These are phyloP conservation scores for Cryptus armator DNA, from an alignment of 2,888 invertebrate genomes.

Conservation along the genomic window DNA sequence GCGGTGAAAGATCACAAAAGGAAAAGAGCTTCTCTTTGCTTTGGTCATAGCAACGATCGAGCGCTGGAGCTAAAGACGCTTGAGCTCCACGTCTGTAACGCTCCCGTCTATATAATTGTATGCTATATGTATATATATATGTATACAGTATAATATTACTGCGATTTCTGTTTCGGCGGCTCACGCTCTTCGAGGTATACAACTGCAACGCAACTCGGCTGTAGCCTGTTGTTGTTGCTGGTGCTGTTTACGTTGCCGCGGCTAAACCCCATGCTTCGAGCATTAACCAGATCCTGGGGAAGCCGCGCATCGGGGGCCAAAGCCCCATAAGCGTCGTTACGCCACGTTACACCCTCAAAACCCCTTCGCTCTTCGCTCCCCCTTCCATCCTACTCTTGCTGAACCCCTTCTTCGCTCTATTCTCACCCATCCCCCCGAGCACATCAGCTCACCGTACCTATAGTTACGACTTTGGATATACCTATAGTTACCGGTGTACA, in stretches of 20 bases:
- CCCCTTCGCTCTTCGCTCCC: slow-evolving; percentile 22
- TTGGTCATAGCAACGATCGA: neutral
- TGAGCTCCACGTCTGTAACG: neutral
- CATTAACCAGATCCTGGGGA: slow-evolving; percentile 78
- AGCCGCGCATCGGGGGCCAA: slow-evolving; percentile 77
- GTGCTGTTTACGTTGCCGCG: slow-evolving; percentile 77
- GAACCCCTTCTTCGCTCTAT: slow-evolving; percentile 20
- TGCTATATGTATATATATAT: too few relatives aligned
- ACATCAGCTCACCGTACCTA: slow-evolving; percentile 33
- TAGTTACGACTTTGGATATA: slow-evolving; percentile 13
- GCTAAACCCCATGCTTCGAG: slow-evolving; percentile 76
- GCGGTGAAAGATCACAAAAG: slow-evolving; percentile 8
- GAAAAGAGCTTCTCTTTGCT: slow-evolving; percentile 17
- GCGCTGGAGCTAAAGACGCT: neutral
- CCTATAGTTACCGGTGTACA: slow-evolving; percentile 26
- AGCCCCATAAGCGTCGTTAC: slow-evolving; percentile 80
- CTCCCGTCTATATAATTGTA: slow-evolving; percentile 2
- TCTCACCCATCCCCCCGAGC: slow-evolving; percentile 7
- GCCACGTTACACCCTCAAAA: slow-evolving; percentile 76
- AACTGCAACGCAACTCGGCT: slow-evolving; percentile 6
- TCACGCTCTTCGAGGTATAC: slow-evolving; percentile 27
- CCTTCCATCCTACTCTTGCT: neutral
- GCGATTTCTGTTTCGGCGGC: slow-evolving; percentile 8
- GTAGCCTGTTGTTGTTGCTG: slow-evolving; percentile 67
- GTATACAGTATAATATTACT: neutral